These are phyloP conservation scores for Phaethornis superciliosus DNA, from an alignment of 2,113 vertebrate genomes.

Conservation along the genomic window DNA sequence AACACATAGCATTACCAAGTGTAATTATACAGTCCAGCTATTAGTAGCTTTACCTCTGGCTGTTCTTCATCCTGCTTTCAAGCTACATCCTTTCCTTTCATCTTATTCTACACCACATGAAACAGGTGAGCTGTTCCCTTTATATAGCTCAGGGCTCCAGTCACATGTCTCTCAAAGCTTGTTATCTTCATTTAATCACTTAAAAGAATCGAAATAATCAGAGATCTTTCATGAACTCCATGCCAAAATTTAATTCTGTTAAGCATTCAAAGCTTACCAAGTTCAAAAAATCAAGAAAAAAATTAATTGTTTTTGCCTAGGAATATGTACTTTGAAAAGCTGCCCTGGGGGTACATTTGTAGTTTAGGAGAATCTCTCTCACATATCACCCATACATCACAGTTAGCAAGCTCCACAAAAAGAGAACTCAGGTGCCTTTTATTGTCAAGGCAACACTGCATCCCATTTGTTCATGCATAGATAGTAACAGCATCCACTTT, in stretches of 20 bases:
- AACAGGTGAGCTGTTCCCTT: conserved; percentile 63
- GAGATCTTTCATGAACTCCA: conserved; percentile 54
- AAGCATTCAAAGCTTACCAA: conserved; percentile 42
- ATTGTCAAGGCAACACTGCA: conserved; percentile 62
- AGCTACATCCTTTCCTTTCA: conserved; percentile 47
- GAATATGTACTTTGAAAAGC: conserved; percentile 57
- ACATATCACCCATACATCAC: conserved; percentile 44
- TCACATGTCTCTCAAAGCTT: conserved; percentile 43
- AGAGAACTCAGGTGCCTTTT: conserved; percentile 35
- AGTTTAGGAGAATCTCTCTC: conserved; percentile 39
- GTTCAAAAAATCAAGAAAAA: conserved; percentile 16
- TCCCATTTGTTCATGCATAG: conserved; percentile 42
- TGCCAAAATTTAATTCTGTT: conserved; percentile 56
- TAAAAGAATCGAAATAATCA: conserved; percentile 60
- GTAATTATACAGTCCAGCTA: conserved; percentile 70
- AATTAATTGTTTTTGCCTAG: conserved; percentile 45
- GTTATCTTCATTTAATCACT: conserved; percentile 65
- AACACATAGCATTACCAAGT: conserved; percentile 67
- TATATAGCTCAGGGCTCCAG: conserved; percentile 41
- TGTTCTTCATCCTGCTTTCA: conserved; percentile 64
- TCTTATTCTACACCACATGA: conserved; percentile 65
- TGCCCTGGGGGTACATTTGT: conserved; percentile 54
- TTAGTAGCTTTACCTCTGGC: conserved; percentile 73
- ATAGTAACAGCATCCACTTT: conserved; percentile 37
- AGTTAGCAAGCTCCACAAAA: conserved; percentile 39